Evolutionary conservation across 2,888 invertebrate species (phyloP).

Genomic region (Ethmia dodecea): DNA sequence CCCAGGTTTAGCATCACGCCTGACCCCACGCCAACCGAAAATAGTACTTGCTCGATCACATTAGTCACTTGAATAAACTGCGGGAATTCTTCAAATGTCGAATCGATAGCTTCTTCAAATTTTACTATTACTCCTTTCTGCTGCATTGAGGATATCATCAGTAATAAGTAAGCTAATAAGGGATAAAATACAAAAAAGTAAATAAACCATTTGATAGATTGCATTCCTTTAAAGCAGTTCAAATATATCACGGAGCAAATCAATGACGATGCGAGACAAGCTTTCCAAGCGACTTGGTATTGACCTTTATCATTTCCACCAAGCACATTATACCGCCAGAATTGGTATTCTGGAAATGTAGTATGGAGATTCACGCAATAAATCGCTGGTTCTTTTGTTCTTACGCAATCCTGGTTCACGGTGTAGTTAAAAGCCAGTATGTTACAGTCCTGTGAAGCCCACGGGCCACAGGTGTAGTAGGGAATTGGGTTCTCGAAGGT

Average conservation of each 20-base stretch:
- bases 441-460: constrained; percentile 41
- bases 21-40: constrained; percentile 41
- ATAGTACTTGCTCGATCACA: constrained; percentile 35
- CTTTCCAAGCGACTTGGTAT: constrained; percentile 46
- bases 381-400: constrained; percentile 16
- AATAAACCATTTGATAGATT: constrained; percentile 36
- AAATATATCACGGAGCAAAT: constrained; percentile 33
- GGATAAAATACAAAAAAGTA: constrained; percentile 34
- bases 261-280: constrained; percentile 46
- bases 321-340: constrained; percentile 40
- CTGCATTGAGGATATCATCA: constrained; percentile 52
- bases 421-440: constrained; percentile 44
- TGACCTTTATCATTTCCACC: constrained; percentile 12
- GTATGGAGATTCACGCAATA: constrained; percentile 38
- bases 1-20: constrained; percentile 46
- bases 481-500: constrained; percentile 57
- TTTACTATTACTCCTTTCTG: constrained; percentile 53
- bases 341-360: constrained; percentile 59
- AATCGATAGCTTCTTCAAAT: constrained; percentile 44
- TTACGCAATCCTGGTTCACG: constrained; percentile 49
- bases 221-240: constrained; percentile 39
- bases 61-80: constrained; percentile 26
- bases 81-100: constrained; percentile 34
- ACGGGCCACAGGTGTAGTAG: constrained; percentile 46
- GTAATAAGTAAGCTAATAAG: constrained; percentile 28